Evolutionary conservation across 2,888 invertebrate species (phyloP).

Genomic region (Andrena chrysosceles): DNA sequence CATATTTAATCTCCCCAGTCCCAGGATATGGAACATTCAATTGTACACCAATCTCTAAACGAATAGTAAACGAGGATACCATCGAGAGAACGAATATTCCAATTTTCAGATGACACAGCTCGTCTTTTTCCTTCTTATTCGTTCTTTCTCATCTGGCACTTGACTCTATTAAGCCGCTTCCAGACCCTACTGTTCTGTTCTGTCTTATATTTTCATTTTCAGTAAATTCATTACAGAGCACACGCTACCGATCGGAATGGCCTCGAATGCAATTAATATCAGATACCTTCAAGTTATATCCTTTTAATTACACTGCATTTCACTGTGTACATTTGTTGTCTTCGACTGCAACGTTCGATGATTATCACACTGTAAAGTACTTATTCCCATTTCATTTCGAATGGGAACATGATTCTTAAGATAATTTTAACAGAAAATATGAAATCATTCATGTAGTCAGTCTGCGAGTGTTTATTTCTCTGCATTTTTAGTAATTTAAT

Average conservation of each 20-base stretch:
- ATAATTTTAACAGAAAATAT: too few species aligned
- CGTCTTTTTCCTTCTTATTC: conserved; percentile 52
- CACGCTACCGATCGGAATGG: conserved; percentile 6
- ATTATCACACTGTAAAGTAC: neutral
- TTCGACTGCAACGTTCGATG: neutral
- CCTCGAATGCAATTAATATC: conserved; percentile 16
- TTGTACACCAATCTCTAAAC: conserved; percentile 48
- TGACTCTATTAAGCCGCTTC: conserved; percentile 63
- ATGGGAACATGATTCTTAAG: neutral
- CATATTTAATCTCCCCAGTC: conserved; percentile 29
- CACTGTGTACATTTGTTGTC: neutral
- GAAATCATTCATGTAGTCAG: too few species aligned
- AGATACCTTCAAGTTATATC: conserved; percentile 7
- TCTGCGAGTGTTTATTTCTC: too few species aligned
- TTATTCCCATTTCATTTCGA: neutral
- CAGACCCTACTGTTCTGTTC: conserved; percentile 36
- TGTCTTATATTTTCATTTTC: conserved; percentile 34
- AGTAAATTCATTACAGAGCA: conserved; percentile 27
- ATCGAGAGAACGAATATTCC: conserved; percentile 64
- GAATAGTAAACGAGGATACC: conserved; percentile 47
- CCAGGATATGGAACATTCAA: conserved; percentile 31
- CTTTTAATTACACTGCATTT: conserved; percentile 31
- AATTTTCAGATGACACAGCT: conserved; percentile 62
- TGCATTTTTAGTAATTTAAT: neutral
- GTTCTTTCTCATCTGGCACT: conserved; percentile 55